Evolutionary conservation across 2,797 vertebrate species (phyloP), one percentile per base, ranked within the genome.

Genomic region (Falco rusticolus): DNA sequence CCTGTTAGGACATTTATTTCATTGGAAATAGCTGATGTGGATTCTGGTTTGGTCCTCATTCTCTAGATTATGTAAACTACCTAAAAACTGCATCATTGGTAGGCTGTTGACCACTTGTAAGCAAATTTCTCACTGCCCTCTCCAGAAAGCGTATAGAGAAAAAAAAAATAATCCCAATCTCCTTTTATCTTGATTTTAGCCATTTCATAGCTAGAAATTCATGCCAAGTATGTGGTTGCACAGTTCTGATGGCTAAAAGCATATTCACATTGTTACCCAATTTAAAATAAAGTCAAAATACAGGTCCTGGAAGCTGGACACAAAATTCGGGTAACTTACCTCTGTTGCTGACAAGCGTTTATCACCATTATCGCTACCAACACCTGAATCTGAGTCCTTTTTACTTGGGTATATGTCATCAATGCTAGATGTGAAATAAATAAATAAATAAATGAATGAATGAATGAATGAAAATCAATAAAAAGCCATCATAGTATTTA

Each of bases 301-400:
- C 0, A 7, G 37, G 13, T 72, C 10, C 5, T 28, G 8, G 48
- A 43, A 80, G 29, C 3, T 9, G 34, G 53, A 61, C 37, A 72
- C 26, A 41, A 59, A 84, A 43, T 8, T 34, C 3, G 92, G 25
- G 29, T 47, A 41, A 59, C 79, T 97, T 98, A 99, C 99, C 99
- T 99, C 99, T 22, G 99, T 99, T 48, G 99, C 98, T 66, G 99
- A 99, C 66, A 99, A 98, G 47, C 99, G 98, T 94, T 99, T 99
- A 97, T 99, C 99, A 70, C 99, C 99, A 60, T 99, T 99, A 97
- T 99, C 99, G 75, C 99, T 99, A 96, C 99, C 99, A 80, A 99
- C 98, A 81, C 99, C 99, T 3, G 99, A 99, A 97, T 99, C 99
- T 9, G 99, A 99, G 97, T 99, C 99, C 96, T 99, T 99, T 98